These are phyloP conservation scores for Neuroscelio doddi DNA, from an alignment of 2,888 invertebrate species.

Conservation along the genomic window DNA sequence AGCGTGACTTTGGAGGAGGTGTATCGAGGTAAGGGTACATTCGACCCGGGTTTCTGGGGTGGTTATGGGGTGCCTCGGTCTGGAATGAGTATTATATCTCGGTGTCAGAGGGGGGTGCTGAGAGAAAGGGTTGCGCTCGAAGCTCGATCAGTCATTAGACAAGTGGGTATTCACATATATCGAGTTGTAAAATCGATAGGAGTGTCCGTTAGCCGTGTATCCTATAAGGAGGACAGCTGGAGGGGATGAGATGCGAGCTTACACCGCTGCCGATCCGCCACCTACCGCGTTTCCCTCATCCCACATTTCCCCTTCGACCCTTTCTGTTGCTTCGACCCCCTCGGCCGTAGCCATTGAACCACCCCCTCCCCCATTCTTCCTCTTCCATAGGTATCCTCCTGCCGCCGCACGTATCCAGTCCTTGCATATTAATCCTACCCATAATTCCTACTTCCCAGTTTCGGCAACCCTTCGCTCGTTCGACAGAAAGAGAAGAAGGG, in stretches of 20 bases:
- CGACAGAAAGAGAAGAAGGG: constrained; percentile 58
- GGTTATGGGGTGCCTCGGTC: constrained; percentile 18
- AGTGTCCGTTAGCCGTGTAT: constrained; percentile 71
- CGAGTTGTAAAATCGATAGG: constrained; percentile 73
- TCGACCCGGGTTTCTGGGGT: constrained; percentile 41
- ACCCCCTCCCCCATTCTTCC: constrained; percentile 52
- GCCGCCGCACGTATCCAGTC: constrained; percentile 71
- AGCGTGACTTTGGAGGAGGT: constrained; percentile 56
- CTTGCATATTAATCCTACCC: constrained; percentile 73
- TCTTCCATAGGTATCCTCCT: constrained; percentile 60
- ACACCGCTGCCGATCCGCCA: constrained; percentile 52
- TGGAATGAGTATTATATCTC: constrained; percentile 7
- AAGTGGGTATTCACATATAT: constrained; percentile 72
- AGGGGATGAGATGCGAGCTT: constrained; percentile 66
- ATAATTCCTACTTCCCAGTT: constrained; percentile 73
- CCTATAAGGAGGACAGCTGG: constrained; percentile 65
- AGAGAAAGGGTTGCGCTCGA: constrained; percentile 68
- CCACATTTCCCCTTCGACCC: constrained; percentile 69
- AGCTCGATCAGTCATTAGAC: constrained; percentile 72
- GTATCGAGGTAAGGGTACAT: constrained; percentile 67
- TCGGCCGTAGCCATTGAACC: constrained; percentile 53
- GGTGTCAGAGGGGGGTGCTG: constrained; percentile 34
- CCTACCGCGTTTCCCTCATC: constrained; percentile 50
- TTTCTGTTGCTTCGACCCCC: constrained; percentile 69
- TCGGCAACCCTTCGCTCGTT: constrained; percentile 71